Evolutionary conservation across 2,113 vertebrate genomes (phyloP), one percentile per base, ranked within the genome.

Genomic region (Prochilodus magdalenae): DNA sequence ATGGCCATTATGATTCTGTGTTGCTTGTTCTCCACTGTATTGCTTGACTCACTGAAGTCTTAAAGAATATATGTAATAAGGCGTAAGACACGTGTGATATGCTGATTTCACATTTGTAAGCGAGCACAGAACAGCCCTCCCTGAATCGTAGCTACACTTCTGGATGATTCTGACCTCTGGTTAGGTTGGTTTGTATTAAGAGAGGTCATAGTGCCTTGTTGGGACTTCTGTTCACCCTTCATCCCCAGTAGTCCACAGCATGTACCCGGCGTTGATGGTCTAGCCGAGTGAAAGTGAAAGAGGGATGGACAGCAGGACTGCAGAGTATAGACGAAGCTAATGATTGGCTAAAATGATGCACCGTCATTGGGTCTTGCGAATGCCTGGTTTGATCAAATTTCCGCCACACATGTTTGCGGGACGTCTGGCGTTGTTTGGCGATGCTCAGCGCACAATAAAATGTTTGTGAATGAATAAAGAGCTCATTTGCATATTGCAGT

Each of bases 21-120:
- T 13, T 14, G 62, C 26, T 63, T 30, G 40, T 29, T 33, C 60
- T 44, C 12, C 62, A 26, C 13, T 44, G 44, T 47, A 27, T 73
- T 65, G 62, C 65, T 67, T 27, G 30, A 33, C 65, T 30, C 22
- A 36, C 66, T 70, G 66, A 70, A 36, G 15, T n/a, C 20, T 70
- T 70, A 44, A 24, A 22, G 33, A 70, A 4, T 40, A n/a, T 70
- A 18, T 24, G 66, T 40, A 22, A 67, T 67, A 36, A 67, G 36
- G 15, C 22, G 5, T 14, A 66, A 44, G 63, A 66, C 33, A n/a
- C 10, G 36, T 44, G 66, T 44, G 20, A 44, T 60, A 24, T 16
- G 14, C 33, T 40, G 30, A 20, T 67, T 67, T 12, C 24, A 65
- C 55, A 59, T 81, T 53, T 78, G 40, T 74, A 29, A 72, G 53